Evolutionary conservation across 2,888 invertebrate species (phyloP), one percentile per base, ranked within the genome.

Genomic region (Ectropis crepuscularia): DNA sequence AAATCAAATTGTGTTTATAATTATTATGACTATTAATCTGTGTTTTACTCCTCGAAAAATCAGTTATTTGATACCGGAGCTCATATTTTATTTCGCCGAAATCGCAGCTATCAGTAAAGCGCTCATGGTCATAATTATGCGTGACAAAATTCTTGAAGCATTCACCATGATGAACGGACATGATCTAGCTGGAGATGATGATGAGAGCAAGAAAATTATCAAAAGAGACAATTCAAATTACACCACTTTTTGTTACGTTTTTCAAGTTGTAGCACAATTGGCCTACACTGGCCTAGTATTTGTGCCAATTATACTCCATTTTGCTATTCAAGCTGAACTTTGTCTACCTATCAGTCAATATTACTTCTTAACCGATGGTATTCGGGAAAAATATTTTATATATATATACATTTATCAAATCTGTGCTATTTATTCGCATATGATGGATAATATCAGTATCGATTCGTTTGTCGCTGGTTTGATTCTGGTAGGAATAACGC

Each of bases 271-370:
- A 16, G 16, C 46, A n/a, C 76, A 86, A 63, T 37, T 81, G 2
- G 69, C 80, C 11, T 89, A 77, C 73, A 65, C 68, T 0, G 73
- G 68, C 5, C 72, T 77, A 74, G 77, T 83, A 5, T 48, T 87
- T 8, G 58, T 80, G 6, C 85, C 88, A 2, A 60, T 86, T 62
- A 38, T 85, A 5, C 28, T 73, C 5, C 69, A 81, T 71, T 72
- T 83, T 0, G 63, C 86, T 60, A 76, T 78, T 41, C 71, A 74
- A 12, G 74, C 76, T 2, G 67, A 76, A 10, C 50, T 83, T n/a
- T 78, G 81, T 49, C 74, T 90, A 57, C 88, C 90, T 2, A 75
- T 90, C 66, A 87, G 86, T 68, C 82, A 84, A 70, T 91, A 88
- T 73, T 88, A 87, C 72, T 91, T 91, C 68, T 73, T 91, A 54